Base-by-base conservation (phyloP, 2,888 invertebrate species). In the Pollenia angustigena region DNA sequence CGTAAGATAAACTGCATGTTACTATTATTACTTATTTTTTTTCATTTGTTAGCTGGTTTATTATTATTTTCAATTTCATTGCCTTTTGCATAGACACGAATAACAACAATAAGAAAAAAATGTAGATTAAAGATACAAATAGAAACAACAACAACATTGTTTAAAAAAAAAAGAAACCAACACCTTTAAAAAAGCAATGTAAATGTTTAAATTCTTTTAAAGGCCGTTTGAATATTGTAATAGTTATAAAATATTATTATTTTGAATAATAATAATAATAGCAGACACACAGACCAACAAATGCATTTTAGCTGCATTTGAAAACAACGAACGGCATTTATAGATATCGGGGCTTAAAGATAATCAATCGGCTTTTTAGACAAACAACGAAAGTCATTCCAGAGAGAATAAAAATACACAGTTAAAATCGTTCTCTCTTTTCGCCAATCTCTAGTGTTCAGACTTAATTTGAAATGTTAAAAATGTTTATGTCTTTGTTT, bases 151-250 rank as follows among this genome's bases (percentile, higher is more conserved):
- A 50, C 7, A 52, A 56, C n/a, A 1, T 9, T 16, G 11, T 4
- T 4, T 32, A 23, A 50, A 44, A 66, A 14, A 62, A 10, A 44
- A 14, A 64, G 18, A n/a, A 18, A 40, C 40, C 14, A 71, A n/a
- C 64, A 71, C 46, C 18, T 12, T 10, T 75, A 50, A 16, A 75
- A 71, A 80, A 72, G 66, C 75, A 64, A 80, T 81, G 71, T 72
- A 79, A 81, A 80, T 82, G 87, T 85, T 88, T 75, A 68, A 87
- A 88, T 88, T 88, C 88, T 85, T 88, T 88, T 85, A 88, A 88
- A 88, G 88, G 88, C 85, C 88, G 88, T 88, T 88, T 87, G 80
- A 72, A 72, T 82, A 75, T 60, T 75, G 46, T 48, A 66, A 66
- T 44, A 48, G 11, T n/a, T 56, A 58, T 16, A 72, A 64, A 64